Base-by-base conservation (phyloP, 2,888 invertebrate species). In the Elysia crispata region DNA sequence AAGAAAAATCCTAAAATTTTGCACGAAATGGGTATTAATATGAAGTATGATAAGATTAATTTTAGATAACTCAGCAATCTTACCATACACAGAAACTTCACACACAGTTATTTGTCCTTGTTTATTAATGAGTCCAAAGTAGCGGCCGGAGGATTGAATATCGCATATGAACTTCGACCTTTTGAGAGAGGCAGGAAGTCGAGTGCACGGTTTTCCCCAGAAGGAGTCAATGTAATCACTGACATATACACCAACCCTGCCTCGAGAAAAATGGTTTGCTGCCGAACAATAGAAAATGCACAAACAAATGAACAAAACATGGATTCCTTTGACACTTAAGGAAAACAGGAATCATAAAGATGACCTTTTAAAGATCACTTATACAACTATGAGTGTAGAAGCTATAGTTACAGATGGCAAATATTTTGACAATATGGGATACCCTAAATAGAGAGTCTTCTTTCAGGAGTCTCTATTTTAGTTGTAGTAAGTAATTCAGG, bases 61-160 rank as follows among this genome's bases (percentile, higher is more conserved):
- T n/a, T n/a, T n/a, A n/a, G n/a, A n/a, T n/a, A n/a, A n/a, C n/a
- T n/a, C 60, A 11, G 5, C 11, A 31, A n/a, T 54, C 79, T 73
- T 41, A 78, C 85, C 85, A 66, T 82, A 85, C 1, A 85, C 85
- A 13, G 79, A 74, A 23, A 85, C 82, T 74, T 85, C 85, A 76
- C 85, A 85, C 25, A 85, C 62, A 0, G 83, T 81, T 15, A 85
- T 80, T 13, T 73, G 50, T 11, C 78, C 82, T 18, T 64, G 30
- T 31, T 64, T 72, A 31, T 78, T 78, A 15, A 78, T 73, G 18
- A 78, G 20, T 15, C 78, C 78, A 50, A 78, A 78, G 64, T 62
- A 78, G n/a, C 78, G 72, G 0, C 78, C 78, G 0, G 28, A 49
- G 28, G 78, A 73, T 30, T 72, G 78, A 28, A 78, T 11, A 30